phyloP scores from a whole-genome alignment of 2,888 invertebrate genomes.

The Calephelis perditalis region DNA sequence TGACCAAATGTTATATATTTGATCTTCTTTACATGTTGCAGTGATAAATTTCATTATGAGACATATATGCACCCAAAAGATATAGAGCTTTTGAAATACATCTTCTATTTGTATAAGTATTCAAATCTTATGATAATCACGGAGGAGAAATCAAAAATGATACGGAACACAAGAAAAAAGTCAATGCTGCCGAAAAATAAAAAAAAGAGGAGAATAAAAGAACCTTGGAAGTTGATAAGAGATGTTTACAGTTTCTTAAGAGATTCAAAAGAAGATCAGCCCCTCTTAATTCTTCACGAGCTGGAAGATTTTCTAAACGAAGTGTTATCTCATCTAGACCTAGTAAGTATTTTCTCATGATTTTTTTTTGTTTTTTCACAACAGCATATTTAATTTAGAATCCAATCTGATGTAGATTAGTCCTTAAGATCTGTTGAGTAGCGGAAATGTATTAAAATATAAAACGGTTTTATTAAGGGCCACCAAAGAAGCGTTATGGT shows the following conservation, averaged over 20 bases:
- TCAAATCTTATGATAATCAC: conserved; percentile 23
- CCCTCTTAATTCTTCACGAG: conserved; percentile 19
- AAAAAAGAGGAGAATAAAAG: conserved; percentile 26
- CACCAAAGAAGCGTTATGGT: too few relatives aligned
- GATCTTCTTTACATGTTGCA: conserved; percentile 26
- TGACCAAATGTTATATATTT: background rate
- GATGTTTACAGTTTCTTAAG: conserved; percentile 24
- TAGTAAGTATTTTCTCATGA: conserved; percentile 41
- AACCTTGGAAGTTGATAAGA: conserved; percentile 27
- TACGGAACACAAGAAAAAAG: conserved; percentile 17
- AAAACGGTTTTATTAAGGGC: too few relatives aligned
- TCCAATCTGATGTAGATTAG: too few relatives aligned
- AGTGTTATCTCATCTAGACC: conserved; percentile 33
- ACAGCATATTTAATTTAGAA: too few relatives aligned
- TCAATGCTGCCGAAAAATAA: conserved; percentile 31
- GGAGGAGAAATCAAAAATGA: background rate
- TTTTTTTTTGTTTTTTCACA: too few relatives aligned
- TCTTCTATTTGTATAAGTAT: conserved; percentile 37
- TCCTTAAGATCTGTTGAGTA: too few relatives aligned
- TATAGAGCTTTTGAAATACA: conserved; percentile 46
- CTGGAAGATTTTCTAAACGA: conserved; percentile 24
- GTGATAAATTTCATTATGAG: conserved; percentile 28
- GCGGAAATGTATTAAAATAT: too few relatives aligned
- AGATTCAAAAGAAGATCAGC: conserved; percentile 14
- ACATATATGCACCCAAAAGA: conserved; percentile 41